phyloP scores from a whole-genome alignment of 1,140 invertebrate genomes.

The Euwallacea fornicatus region DNA sequence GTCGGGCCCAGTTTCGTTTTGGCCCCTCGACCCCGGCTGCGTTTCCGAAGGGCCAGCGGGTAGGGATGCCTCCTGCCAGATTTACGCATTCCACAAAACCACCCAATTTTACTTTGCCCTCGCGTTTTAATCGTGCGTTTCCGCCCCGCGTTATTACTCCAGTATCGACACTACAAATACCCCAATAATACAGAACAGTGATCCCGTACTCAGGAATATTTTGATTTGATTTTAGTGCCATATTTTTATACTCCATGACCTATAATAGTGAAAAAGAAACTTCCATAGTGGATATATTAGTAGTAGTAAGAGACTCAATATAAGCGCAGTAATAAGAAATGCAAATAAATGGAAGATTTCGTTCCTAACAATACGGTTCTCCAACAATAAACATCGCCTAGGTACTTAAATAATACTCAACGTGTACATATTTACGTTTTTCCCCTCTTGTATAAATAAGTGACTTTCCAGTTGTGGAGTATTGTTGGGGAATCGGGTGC shows the following conservation, averaged over 20 bases:
- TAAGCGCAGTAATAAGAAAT: conserved; percentile 43
- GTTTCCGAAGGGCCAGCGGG: too few relatives aligned
- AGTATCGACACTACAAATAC: not conserved
- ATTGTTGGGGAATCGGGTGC: conserved; percentile 55
- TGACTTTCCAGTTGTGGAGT: conserved; percentile 14
- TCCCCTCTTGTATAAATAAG: conserved; percentile 3
- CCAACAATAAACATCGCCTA: conserved; percentile 48
- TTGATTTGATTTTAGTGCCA: conserved; percentile 28
- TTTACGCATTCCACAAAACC: too few relatives aligned
- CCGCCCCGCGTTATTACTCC: too few relatives aligned
- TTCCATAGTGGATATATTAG: conserved; percentile 6
- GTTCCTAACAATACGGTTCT: conserved; percentile 54
- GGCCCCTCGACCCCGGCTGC: too few relatives aligned
- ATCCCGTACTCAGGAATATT: conserved; percentile 28
- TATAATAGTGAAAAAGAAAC: too few relatives aligned
- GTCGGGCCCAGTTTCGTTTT: too few relatives aligned
- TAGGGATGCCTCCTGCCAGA: too few relatives aligned
- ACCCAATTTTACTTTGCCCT: not conserved
- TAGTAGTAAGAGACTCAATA: not conserved
- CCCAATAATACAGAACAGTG: conserved; percentile 19
- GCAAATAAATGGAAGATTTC: conserved; percentile 50
- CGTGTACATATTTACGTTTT: conserved; percentile 17
- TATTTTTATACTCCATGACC: conserved; percentile 6
- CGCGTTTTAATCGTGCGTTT: too few relatives aligned
- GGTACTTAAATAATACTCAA: conserved; percentile 14